Evolutionary conservation across 2,888 invertebrate species (phyloP).

Genomic region (Branchellion lobata): DNA sequence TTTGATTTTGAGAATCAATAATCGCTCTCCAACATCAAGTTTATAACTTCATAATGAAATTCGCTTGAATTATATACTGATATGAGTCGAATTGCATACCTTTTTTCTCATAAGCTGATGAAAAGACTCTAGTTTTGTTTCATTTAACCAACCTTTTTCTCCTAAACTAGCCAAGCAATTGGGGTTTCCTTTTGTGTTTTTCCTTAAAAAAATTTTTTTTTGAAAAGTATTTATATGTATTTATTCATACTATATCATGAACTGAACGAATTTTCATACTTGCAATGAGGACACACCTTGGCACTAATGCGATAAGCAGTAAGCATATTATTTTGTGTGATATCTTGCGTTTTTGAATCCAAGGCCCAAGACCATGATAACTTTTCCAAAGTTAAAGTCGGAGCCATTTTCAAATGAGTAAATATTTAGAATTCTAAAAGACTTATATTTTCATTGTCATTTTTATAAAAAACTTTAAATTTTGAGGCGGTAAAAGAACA

Average conservation of each 20-base stretch:
- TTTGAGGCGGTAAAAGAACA: slow-evolving; percentile 8
- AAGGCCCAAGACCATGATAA: background rate
- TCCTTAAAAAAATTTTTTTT: slow-evolving; percentile 63
- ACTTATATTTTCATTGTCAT: background rate
- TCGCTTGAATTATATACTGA: too few relatives aligned
- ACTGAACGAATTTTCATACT: background rate
- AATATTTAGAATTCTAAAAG: background rate
- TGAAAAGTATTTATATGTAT: background rate
- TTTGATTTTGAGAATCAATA: slow-evolving; percentile 20
- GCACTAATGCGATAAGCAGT: slow-evolving; percentile 3
- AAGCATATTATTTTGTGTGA: background rate
- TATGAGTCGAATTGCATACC: too few relatives aligned
- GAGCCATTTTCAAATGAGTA: background rate
- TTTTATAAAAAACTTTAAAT: background rate
- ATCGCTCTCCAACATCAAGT: background rate
- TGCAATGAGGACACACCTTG: background rate
- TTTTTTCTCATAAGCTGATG: slow-evolving; percentile 55
- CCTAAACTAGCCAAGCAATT: slow-evolving; percentile 68
- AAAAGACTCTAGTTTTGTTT: slow-evolving; percentile 59
- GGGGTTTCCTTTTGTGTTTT: slow-evolving; percentile 69
- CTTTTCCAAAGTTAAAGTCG: background rate
- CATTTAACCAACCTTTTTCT: slow-evolving; percentile 67
- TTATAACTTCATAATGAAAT: too few relatives aligned
- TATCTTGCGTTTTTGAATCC: background rate
- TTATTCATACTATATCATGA: background rate